These are phyloP conservation scores for Paratrypauchen microcephalus DNA, from an alignment of 2,797 vertebrate species.

Conservation along the genomic window DNA sequence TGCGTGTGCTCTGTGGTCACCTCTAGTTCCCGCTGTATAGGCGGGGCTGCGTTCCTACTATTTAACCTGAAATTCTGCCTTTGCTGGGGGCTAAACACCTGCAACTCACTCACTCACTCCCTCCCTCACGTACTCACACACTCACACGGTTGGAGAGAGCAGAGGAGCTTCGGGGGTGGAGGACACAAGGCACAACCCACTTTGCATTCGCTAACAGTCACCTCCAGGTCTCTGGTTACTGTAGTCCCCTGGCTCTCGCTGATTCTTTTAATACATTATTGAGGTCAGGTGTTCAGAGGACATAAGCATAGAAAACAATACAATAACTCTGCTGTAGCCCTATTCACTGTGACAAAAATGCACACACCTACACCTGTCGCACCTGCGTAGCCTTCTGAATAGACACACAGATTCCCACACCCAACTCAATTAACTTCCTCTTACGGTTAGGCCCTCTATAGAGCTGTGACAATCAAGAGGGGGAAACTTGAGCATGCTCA, in stretches of 20 bases:
- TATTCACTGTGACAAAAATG: conserved; percentile 56
- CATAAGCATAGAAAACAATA: conserved; percentile 61
- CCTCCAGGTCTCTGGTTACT: conserved; percentile 64
- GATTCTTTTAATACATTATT: conserved; percentile 52
- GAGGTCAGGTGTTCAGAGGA: conserved; percentile 59
- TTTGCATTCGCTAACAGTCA: conserved; percentile 29
- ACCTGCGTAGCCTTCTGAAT: conserved; percentile 66
- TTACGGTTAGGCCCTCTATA: conserved; percentile 42
- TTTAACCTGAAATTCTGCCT: conserved; percentile 75
- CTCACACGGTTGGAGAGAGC: conserved; percentile 35
- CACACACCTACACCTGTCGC: conserved; percentile 71
- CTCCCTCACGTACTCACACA: conserved; percentile 29
- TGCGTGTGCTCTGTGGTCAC: conserved; percentile 51
- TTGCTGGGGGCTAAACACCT: conserved; percentile 78
- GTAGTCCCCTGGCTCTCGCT: conserved; percentile 44
- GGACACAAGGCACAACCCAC: conserved; percentile 24
- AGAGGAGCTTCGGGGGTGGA: not conserved
- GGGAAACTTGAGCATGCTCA: conserved; percentile 56
- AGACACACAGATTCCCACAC: conserved; percentile 67
- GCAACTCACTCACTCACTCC: conserved; percentile 44
- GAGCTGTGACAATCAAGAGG: conserved; percentile 54
- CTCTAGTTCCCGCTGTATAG: conserved; percentile 51
- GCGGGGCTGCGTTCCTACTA: conserved; percentile 69
- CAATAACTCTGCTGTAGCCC: conserved; percentile 60
- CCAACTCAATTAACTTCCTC: conserved; percentile 65